Evolutionary conservation across 2,888 invertebrate species (phyloP), one percentile per base, ranked within the genome.

Genomic region (Didymodactylos carnosus): DNA sequence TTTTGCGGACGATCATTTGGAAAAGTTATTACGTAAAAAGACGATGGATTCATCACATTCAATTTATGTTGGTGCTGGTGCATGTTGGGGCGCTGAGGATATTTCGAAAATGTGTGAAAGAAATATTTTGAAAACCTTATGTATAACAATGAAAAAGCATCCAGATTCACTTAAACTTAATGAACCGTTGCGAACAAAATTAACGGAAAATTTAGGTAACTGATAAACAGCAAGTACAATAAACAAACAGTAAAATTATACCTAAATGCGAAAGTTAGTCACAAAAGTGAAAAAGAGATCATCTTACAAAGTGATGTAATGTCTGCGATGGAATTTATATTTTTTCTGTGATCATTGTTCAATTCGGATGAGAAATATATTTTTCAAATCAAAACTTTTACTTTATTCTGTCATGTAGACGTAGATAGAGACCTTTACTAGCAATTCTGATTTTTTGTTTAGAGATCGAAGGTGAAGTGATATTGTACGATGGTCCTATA

Each of bases 11-110:
- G 77, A 78, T 27, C 78, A 79, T 11, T 76, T 83, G 25, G 82
- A 85, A 75, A 76, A 77, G 35, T 76, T 73, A 69, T 78, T 87
- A 40, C 78, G 80, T 41, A 72, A 77, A 7, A 81, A 82, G 16
- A 80, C 84, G 4, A 73, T 25, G 6, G 72, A 76, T 27, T 72
- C 76, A 29, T 46, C 75, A 3, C 82, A 84, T 77, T 82, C 82
- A 13, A 78, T 86, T 7, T 85, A 85, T 76, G 79, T 87, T 39
- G 86, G 86, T 0, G 80, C 81, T 75, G 86, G 87, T 41, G 86
- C 86, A 16, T 82, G 87, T 75, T 87, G 86, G 86, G 87, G 86
- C 16, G 85, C 82, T 8, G 84, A 85, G 75, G 86, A 87, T 77
- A 84, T 86, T n/a, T 79, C 81, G 76, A 85, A 84, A 77, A 86